These are phyloP conservation scores for Paratrypauchen microcephalus DNA, from an alignment of 2,797 vertebrate genomes.

Conservation along the genomic window DNA sequence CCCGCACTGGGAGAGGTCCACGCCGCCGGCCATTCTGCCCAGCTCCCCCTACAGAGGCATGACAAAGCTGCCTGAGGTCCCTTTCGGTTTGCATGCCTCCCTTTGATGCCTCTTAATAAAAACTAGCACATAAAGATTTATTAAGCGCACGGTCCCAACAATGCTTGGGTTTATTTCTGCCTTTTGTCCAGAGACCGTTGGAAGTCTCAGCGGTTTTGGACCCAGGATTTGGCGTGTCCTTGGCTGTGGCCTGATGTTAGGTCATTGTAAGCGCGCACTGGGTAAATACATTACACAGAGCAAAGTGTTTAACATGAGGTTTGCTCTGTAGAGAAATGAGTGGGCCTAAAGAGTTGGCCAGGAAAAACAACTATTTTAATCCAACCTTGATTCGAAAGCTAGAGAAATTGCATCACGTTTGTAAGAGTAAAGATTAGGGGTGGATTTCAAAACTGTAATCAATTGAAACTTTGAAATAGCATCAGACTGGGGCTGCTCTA, in stretches of 20 bases:
- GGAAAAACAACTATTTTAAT: not conserved
- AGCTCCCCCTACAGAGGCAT: too few species aligned
- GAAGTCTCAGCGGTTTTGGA: constrained; percentile 28
- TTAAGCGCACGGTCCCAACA: constrained; percentile 17
- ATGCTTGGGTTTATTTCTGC: constrained; percentile 28
- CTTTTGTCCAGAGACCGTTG: constrained; percentile 19
- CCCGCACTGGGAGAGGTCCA: too few species aligned
- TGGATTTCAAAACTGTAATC: too few species aligned
- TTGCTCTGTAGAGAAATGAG: not conserved
- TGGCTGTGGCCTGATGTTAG: constrained; percentile 8
- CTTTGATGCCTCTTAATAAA: constrained; percentile 41
- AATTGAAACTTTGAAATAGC: too few species aligned
- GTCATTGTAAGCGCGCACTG: not conserved
- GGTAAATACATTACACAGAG: constrained; percentile 18
- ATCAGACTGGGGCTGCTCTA: too few species aligned
- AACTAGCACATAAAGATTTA: constrained; percentile 40
- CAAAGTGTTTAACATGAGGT: constrained; percentile 12
- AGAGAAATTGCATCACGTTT: not conserved
- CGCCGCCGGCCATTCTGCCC: too few species aligned
- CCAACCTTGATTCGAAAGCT: not conserved
- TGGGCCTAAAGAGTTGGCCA: not conserved
- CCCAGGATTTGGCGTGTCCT: constrained; percentile 24
- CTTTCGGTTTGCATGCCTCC: constrained; percentile 29
- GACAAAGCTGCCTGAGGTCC: constrained; percentile 23
- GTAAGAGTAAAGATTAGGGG: constrained; percentile 21